A percentile compares a stretch with the other conserved stretches of the same genome.
These are phyloP conservation scores for Drosophila dives DNA, from an alignment of 2,888 invertebrate species.

Conservation along the genomic window DNA sequence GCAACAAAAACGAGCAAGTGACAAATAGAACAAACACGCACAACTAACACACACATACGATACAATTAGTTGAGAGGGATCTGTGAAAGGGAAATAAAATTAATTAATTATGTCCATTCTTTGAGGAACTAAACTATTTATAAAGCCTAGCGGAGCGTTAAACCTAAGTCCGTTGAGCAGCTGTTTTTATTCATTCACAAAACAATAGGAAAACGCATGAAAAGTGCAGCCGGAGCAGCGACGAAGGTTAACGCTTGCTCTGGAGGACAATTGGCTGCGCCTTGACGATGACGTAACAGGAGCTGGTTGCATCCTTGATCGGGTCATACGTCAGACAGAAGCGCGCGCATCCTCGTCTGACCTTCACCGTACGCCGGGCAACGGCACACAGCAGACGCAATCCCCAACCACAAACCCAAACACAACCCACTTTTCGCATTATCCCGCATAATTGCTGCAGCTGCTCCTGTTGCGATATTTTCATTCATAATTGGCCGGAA, in stretches of 20 bases:
- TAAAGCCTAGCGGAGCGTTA: background rate
- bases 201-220: conserved; percentile 16
- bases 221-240: conserved; percentile 36
- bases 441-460: conserved; percentile 26
- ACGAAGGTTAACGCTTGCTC: conserved; percentile 72
- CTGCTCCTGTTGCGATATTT: conserved; percentile 49
- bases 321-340: conserved; percentile 55
- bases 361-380: conserved; percentile 33
- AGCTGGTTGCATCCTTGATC: conserved; percentile 65
- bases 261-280: conserved; percentile 52
- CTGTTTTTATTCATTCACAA: conserved; percentile 63
- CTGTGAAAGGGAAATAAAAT: background rate
- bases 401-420: conserved; percentile 1
- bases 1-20: conserved; percentile 37
- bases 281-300: conserved; percentile 64
- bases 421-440: conserved; percentile 8
- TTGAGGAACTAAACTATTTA: background rate
- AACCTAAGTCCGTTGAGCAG: background rate
- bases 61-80: conserved; percentile 46
- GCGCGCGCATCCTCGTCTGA: conserved; percentile 33
- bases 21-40: conserved; percentile 24
- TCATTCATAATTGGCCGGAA: conserved; percentile 76
- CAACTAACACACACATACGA: conserved; percentile 21
- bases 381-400: background rate
- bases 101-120: conserved; percentile 54